Evolutionary conservation across 1,140 invertebrate species (phyloP), one percentile per base, ranked within the genome.

Genomic region (Rhizoglyphus robini): DNA sequence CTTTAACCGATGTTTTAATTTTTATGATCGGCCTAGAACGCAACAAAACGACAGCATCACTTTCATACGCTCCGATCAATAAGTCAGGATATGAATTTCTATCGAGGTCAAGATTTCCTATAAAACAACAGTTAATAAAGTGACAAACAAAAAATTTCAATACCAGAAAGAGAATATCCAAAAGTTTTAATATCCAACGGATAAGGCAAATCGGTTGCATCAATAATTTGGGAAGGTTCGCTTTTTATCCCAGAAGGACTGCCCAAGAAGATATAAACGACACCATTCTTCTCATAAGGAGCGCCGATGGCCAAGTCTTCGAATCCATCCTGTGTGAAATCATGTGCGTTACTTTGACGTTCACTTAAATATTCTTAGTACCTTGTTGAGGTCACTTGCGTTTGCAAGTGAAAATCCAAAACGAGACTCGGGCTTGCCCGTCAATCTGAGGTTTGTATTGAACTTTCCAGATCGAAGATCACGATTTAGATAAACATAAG

Each of bases 211-310:
- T 78, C 71, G 46, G 69, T 65, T 27, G 74, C 75, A 30, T 48
- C 72, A 63, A 70, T 75, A 67, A 87, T 83, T 76, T 94, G 90
- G 0, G 88, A 86, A 61, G 84, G 83, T 72, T 88, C 88, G 54
- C 83, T 80, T 0, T 82, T 75, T 0, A 88, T 81, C 5, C 88
- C 88, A 1, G 80, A 73, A 4, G 78, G 77, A 0, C 88, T 86
- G 0, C 96, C 95, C 70, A 91, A 88, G 74, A 85, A 48, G 66
- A 98, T 88, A 76, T 93, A 98, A 2, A 99, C 88, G 0, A 89
- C 87, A 8, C 94, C 94, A 18, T 81, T 78, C 15, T 84, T 88
- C 66, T 86, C 93, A 71, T 96, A 98, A 0, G 95, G 96, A 1
- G 94, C 93, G 18, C 94, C 95, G 36, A 98, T 90, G 5, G 88